Evolutionary conservation across 1,140 invertebrate species (phyloP).

Genomic region (Fopius arisanus): DNA sequence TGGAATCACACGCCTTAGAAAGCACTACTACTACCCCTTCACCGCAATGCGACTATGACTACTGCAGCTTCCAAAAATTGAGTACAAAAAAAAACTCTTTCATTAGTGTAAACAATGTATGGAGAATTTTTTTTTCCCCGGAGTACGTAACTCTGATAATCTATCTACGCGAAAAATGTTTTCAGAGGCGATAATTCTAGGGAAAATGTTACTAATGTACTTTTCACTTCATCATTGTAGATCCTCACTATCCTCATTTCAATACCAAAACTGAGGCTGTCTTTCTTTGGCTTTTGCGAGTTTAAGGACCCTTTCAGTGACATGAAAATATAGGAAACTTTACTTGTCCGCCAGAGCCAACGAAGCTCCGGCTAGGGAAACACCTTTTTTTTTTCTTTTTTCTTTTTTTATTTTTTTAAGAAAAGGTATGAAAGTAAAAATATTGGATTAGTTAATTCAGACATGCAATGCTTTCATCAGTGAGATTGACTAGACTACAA

Average conservation of each 20-base stretch:
- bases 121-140: not conserved
- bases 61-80: slow-evolving; percentile 23
- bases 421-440: no score
- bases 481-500: no score
- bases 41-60: slow-evolving; percentile 44
- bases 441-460: no score
- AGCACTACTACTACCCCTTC: slow-evolving; percentile 21
- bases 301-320: not conserved
- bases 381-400: no score
- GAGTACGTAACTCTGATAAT: not conserved
- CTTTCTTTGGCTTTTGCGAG: not conserved
- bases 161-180: not conserved
- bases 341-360: not conserved
- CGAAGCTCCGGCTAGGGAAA: not conserved
- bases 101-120: not conserved
- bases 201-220: not conserved
- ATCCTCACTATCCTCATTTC: not conserved
- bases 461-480: no score
- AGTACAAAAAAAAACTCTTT: not conserved
- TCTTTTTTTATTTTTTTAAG: no score
- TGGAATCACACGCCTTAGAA: slow-evolving; percentile 29
- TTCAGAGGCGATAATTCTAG: not conserved
- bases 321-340: not conserved
- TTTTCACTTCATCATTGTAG: not conserved
- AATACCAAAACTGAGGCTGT: not conserved